Percentiles rank a stretch among this genome's conserved stretches.
Evolutionary conservation across 2,888 invertebrate species (phyloP).

Genomic region (Dasysyrphus tricinctus): DNA sequence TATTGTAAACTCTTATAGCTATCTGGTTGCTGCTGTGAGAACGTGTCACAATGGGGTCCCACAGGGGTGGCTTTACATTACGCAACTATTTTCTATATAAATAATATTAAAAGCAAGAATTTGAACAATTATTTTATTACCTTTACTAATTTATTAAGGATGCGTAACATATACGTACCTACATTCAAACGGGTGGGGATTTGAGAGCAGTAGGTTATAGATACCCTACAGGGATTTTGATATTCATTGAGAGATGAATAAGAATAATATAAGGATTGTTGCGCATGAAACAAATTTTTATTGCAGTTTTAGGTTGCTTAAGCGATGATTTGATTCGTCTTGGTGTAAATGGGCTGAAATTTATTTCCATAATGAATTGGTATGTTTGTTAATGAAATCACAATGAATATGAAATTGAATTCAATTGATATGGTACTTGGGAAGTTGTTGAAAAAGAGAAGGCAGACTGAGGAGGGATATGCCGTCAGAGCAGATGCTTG

Average conservation of each 20-base stretch:
- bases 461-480: neutral
- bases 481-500: slow-evolving; percentile 51
- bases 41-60: slow-evolving; percentile 53
- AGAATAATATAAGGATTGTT: slow-evolving; percentile 39
- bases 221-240: slow-evolving; percentile 13
- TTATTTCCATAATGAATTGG: slow-evolving; percentile 43
- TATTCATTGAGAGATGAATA: slow-evolving; percentile 57
- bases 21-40: neutral
- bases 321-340: slow-evolving; percentile 69
- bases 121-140: slow-evolving; percentile 67
- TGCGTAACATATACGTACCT: slow-evolving; percentile 37
- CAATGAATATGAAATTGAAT: slow-evolving; percentile 73
- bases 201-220: neutral
- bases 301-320: slow-evolving; percentile 22
- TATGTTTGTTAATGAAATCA: slow-evolving; percentile 68
- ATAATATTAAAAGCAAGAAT: slow-evolving; percentile 20
- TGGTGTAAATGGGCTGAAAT: slow-evolving; percentile 73
- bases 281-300: slow-evolving; percentile 41
- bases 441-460: slow-evolving; percentile 13
- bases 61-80: slow-evolving; percentile 50
- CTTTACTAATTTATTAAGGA: slow-evolving; percentile 74
- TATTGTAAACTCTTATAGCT: neutral
- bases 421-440: slow-evolving; percentile 56
- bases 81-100: slow-evolving; percentile 49
- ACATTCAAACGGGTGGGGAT: slow-evolving; percentile 4